Conservation (phyloP, 2,113 vertebrate species). For the Lichenostomus cassidix region DNA sequence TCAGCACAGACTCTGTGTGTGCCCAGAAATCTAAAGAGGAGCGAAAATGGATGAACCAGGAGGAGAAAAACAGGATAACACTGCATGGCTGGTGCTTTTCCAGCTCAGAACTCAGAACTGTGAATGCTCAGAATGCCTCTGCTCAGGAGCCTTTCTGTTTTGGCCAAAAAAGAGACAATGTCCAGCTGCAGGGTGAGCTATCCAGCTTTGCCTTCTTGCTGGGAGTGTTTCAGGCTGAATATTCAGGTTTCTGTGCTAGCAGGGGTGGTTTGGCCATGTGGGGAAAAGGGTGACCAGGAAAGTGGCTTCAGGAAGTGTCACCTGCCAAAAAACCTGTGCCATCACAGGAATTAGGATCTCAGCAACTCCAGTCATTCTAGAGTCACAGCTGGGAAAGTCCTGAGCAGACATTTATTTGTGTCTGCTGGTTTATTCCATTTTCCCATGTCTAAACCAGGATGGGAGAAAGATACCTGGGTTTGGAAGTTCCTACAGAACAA, state of each 20-base stretch:
- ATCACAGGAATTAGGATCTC: not conserved
- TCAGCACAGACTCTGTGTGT: not conserved
- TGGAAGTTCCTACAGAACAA: not conserved
- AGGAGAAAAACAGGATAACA: not conserved
- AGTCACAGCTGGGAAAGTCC: not conserved
- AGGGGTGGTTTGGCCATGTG: not conserved
- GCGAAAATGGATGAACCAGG: not conserved
- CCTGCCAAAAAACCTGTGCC: not conserved
- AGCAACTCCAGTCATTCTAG: not conserved
- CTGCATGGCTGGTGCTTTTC: not conserved
- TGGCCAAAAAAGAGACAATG: not conserved
- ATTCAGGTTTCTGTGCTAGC: not conserved
- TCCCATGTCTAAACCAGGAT: not conserved
- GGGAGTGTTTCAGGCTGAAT: not conserved
- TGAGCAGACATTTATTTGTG: fast-evolving
- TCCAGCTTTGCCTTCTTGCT: not conserved
- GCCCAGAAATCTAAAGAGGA: not conserved
- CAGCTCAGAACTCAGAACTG: not conserved
- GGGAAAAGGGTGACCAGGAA: not conserved
- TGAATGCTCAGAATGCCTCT: not conserved
- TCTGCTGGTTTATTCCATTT: fast-evolving
- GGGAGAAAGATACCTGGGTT: not conserved
- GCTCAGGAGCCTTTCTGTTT: not conserved
- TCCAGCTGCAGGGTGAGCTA: not conserved
- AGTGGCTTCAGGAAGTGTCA: not conserved